phyloP scores from a whole-genome alignment of 2,113 vertebrate species.

The Phylloscopus whistleri region DNA sequence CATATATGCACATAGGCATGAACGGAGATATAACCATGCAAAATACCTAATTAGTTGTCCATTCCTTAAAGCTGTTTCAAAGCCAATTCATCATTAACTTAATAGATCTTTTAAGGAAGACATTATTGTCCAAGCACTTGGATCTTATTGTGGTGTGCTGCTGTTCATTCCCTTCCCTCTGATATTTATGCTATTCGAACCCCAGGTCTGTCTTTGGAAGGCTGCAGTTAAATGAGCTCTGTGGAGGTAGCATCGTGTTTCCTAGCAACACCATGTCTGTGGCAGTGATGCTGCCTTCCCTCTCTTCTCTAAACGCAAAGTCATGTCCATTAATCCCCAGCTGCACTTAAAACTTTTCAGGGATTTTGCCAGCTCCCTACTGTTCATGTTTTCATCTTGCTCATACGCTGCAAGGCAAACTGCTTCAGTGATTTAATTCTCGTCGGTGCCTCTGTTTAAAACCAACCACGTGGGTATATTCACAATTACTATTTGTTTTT shows the following conservation, averaged over 20 bases:
- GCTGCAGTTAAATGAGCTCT: constrained; percentile 64
- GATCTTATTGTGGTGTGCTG: background rate
- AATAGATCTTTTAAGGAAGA: background rate
- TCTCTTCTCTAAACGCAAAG: constrained; percentile 72
- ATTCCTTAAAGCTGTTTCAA: background rate
- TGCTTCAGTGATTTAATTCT: constrained; percentile 68
- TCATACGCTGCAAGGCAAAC: constrained; percentile 66
- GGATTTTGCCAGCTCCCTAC: constrained; percentile 72
- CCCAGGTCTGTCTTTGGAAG: constrained; percentile 50
- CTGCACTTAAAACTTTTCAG: constrained; percentile 73
- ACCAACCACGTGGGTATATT: constrained; percentile 10
- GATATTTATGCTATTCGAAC: constrained; percentile 55
- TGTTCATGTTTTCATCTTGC: constrained; percentile 75
- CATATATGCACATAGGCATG: too few relatives aligned
- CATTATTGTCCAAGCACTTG: background rate
- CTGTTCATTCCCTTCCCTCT: constrained; percentile 17
- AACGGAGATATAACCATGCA: background rate
- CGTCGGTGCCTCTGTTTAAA: constrained; percentile 8
- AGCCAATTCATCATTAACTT: background rate
- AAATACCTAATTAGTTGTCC: background rate
- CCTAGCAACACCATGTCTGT: constrained; percentile 74
- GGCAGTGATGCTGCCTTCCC: constrained; percentile 58
- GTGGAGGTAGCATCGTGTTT: constrained; percentile 61
- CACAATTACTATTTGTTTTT: constrained; percentile 56
- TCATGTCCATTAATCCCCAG: constrained; percentile 80